Conservation (phyloP, 64 coral and sea anemone species). For the Dendrophyllia cribrosa region DNA sequence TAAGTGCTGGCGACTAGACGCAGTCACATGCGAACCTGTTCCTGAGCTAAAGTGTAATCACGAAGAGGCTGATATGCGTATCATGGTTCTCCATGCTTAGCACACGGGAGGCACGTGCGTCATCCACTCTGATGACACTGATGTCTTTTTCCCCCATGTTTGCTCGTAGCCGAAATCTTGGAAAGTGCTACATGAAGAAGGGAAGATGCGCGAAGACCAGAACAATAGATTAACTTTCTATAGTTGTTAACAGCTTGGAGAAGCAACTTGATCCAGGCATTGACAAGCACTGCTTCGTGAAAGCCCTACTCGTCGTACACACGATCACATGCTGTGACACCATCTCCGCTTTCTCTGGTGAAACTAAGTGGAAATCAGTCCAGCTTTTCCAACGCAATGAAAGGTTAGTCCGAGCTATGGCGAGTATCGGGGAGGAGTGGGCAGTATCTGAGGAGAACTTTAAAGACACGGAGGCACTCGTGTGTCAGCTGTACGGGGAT, state of each 20-base stretch:
- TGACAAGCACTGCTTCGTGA: constrained; percentile 30
- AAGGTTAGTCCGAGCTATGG: constrained; percentile 27
- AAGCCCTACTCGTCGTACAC: constrained; percentile 36
- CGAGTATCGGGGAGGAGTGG: constrained; percentile 58
- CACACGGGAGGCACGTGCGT: constrained; percentile 65
- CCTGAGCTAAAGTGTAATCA: constrained; percentile 75
- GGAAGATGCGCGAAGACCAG: constrained; percentile 59
- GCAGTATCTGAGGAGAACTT: constrained; percentile 10
- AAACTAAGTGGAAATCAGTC: constrained; percentile 62
- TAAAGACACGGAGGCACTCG: neutral
- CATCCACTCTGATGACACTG: constrained; percentile 82
- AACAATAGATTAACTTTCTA: constrained; percentile 51
- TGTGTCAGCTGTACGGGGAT: constrained; percentile 63
- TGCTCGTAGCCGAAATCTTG: constrained; percentile 58
- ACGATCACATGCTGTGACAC: constrained; percentile 68
- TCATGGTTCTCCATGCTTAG: constrained; percentile 65
- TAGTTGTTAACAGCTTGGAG: constrained; percentile 7
- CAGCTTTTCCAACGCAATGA: constrained; percentile 46
- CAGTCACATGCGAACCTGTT: constrained; percentile 32
- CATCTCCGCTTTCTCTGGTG: constrained; percentile 50
- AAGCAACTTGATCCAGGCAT: neutral
- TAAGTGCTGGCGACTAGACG: constrained; percentile 55
- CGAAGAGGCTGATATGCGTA: constrained; percentile 80
- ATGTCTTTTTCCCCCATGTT: constrained; percentile 69
- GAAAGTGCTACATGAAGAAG: constrained; percentile 49